These are phyloP conservation scores for Drosophila prosaltans DNA, from an alignment of 1,140 invertebrate species.

Conservation along the genomic window DNA sequence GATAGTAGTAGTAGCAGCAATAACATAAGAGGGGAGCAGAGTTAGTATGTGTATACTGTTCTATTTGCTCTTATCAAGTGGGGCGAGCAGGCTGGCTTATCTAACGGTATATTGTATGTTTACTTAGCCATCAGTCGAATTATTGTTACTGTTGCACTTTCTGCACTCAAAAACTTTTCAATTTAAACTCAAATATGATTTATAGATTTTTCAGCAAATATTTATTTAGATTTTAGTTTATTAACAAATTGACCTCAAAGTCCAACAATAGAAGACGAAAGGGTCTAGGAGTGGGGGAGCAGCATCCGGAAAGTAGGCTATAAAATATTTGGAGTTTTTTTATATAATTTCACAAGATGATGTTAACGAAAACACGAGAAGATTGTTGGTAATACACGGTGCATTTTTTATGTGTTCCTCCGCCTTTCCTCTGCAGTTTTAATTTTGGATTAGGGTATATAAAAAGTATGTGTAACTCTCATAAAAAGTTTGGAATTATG, in stretches of 20 bases:
- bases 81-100: constrained; percentile 55
- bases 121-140: constrained; percentile 28
- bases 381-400: no score
- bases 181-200: constrained; percentile 9
- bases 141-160: constrained; percentile 17
- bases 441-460: no score
- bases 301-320: not conserved
- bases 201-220: not conserved
- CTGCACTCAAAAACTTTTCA: not conserved
- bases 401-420: no score
- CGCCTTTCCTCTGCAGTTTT: no score
- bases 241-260: not conserved
- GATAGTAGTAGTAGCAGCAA: not conserved
- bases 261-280: no score
- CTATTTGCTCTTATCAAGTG: constrained; percentile 58
- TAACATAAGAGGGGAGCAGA: not conserved
- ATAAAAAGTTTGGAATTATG: no score
- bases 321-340: not conserved
- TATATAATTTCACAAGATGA: not conserved
- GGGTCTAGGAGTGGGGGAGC: no score
- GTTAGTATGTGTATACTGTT: not conserved
- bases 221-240: not conserved
- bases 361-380: no score
- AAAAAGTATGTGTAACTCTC: no score
- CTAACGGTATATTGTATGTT: constrained; percentile 49